Evolutionary conservation across 2,888 invertebrate species (phyloP).

Genomic region (Taphrorychus bicolor): DNA sequence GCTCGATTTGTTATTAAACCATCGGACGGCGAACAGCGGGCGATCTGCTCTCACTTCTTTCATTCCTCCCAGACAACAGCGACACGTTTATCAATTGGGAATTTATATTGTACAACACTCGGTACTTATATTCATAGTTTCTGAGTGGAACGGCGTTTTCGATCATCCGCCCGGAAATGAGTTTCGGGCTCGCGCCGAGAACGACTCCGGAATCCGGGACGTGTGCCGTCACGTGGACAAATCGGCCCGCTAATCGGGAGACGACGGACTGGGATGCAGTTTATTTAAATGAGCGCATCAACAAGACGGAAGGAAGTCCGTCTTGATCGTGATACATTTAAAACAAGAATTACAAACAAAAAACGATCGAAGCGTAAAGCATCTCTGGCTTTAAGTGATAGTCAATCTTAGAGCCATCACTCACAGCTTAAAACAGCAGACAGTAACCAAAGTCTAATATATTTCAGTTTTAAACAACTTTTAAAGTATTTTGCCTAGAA

Average conservation of each 20-base stretch:
- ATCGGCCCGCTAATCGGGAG: constrained; percentile 27
- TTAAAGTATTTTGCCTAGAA: too few relatives aligned
- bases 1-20: constrained; percentile 21
- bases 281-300: constrained; percentile 12
- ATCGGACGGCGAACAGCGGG: not conserved
- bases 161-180: constrained; percentile 32
- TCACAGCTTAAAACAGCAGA: too few relatives aligned
- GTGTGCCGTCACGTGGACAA: constrained; percentile 25
- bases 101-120: not conserved
- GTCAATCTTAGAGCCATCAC: too few relatives aligned
- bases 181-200: constrained; percentile 28
- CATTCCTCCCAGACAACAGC: constrained; percentile 4
- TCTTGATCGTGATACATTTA: not conserved
- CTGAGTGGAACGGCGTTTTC: constrained; percentile 21
- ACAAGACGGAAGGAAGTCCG: not conserved
- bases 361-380: too few relatives aligned
- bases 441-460: too few relatives aligned
- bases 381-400: too few relatives aligned
- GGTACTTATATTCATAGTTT: constrained; percentile 18
- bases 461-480: too few relatives aligned
- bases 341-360: too few relatives aligned
- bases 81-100: constrained; percentile 2
- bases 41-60: constrained; percentile 7
- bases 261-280: constrained; percentile 14
- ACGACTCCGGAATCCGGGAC: constrained; percentile 20